These are phyloP conservation scores for Pogonocherus hispidulus DNA, from an alignment of 2,888 invertebrate species.

Conservation along the genomic window DNA sequence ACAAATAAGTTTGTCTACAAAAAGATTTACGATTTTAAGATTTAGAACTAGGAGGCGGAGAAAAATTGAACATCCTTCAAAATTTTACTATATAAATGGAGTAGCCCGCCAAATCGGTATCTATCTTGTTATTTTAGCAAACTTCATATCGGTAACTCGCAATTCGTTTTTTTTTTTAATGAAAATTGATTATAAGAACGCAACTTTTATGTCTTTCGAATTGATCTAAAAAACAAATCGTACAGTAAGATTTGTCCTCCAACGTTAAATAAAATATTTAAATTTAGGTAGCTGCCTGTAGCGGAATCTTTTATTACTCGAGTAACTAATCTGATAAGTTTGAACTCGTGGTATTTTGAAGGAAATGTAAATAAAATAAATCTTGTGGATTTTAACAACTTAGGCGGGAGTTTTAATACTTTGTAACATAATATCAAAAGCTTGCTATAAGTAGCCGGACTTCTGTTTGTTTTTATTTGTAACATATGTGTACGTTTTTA, in stretches of 20 bases:
- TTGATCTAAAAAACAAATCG: neutral
- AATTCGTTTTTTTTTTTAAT: no score
- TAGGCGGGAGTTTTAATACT: constrained; percentile 11
- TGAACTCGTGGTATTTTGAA: constrained; percentile 12
- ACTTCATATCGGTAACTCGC: no score
- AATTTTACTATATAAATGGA: no score
- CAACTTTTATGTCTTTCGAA: no score
- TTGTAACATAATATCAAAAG: constrained; percentile 16
- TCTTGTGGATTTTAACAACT: constrained; percentile 18
- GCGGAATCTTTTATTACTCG: neutral
- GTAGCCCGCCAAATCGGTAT: no score
- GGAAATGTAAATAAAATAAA: constrained; percentile 16
- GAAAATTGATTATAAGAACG: no score
- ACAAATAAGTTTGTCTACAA: no score
- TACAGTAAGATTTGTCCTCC: neutral
- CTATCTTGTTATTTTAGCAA: no score
- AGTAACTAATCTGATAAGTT: constrained; percentile 21
- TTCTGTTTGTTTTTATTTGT: constrained; percentile 16
- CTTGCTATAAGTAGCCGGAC: constrained; percentile 18
- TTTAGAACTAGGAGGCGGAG: no score
- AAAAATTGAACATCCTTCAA: no score
- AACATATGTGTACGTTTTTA: constrained; percentile 18
- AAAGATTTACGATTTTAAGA: no score
- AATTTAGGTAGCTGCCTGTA: constrained; percentile 11
- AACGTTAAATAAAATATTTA: constrained; percentile 14